Evolutionary conservation across 1,140 invertebrate species (phyloP), one percentile per base, ranked within the genome.

Genomic region (Cherax quadricarinatus): DNA sequence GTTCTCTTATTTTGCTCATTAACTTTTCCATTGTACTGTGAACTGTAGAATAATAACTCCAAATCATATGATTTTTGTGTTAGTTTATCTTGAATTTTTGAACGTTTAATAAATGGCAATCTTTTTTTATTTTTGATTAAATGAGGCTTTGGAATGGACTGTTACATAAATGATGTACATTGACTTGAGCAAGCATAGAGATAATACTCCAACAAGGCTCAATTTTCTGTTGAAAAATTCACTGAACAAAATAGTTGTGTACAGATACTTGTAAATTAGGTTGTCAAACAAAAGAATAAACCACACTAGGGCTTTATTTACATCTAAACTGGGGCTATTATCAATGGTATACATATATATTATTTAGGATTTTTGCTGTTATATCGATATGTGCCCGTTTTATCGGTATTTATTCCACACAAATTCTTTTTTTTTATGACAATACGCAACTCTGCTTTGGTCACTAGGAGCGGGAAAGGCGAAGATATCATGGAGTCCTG

Each of bases 401-500:
- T 30, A 21, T 12, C 18, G 1, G 70, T 75, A n/a, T 75, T 70
- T 21, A 30, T 75, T 9, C 21, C n/a, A 30, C 70, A 75, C 62
- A 66, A 66, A 66, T 2, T 5, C 24, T 75, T 75, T 30, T 12
- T 10, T 30, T 75, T 75, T 6, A 21, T 75, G 24, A 75, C 21
- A 30, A 70, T 30, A 73, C 41, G 48, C 10, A 16, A n/a, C 21
- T 66, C 51, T 78, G 73, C 49, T 78, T 18, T 60, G 18, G 57
- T 49, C 10, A 57, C 18, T 94, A 99, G 98, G 98, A 99, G 95
- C 96, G 98, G 83, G 98, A 99, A 95, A 96, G 98, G 94, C 96
- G 98, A 94, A 96, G 98, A 73, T 98, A 99, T 95, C 98, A 99
- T 95, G 97, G 98, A 95, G 96, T 97, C 1, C 95, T 99, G 66